Percentiles rank a stretch among this genome's conserved stretches.
Conservation (phyloP, 2,888 invertebrate species). For the Heliconius ismenius region DNA sequence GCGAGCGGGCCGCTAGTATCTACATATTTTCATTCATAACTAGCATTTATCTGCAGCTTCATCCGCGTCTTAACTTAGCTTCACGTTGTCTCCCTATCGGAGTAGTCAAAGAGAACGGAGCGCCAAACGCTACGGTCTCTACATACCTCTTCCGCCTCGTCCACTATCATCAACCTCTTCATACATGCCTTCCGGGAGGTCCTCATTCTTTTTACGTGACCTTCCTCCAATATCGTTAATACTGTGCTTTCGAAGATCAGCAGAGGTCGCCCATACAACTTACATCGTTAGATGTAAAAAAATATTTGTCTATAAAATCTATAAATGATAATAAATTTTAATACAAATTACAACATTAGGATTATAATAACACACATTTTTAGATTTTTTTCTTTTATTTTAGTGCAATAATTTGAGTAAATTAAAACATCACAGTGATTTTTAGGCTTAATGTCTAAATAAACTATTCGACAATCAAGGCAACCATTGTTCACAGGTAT, state of each 20-base stretch:
- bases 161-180: too few species aligned
- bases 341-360: background rate
- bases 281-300: too few species aligned
- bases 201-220: too few species aligned
- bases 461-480: background rate
- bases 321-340: background rate
- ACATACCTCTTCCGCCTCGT: too few species aligned
- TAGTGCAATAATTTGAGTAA: background rate
- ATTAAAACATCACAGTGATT: slow-evolving; percentile 5
- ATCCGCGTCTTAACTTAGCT: background rate
- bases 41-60: background rate
- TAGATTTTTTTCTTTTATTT: background rate
- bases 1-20: too few species aligned
- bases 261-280: too few species aligned
- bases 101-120: too few species aligned
- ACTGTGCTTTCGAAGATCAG: too few species aligned
- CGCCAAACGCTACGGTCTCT: too few species aligned
- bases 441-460: background rate
- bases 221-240: too few species aligned
- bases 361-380: background rate
- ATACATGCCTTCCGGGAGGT: too few species aligned
- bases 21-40: background rate
- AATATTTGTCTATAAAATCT: background rate
- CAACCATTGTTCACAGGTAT: background rate
- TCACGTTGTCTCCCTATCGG: too few species aligned